Conservation (phyloP, 2,888 invertebrate genomes). For the Acheta domesticus region DNA sequence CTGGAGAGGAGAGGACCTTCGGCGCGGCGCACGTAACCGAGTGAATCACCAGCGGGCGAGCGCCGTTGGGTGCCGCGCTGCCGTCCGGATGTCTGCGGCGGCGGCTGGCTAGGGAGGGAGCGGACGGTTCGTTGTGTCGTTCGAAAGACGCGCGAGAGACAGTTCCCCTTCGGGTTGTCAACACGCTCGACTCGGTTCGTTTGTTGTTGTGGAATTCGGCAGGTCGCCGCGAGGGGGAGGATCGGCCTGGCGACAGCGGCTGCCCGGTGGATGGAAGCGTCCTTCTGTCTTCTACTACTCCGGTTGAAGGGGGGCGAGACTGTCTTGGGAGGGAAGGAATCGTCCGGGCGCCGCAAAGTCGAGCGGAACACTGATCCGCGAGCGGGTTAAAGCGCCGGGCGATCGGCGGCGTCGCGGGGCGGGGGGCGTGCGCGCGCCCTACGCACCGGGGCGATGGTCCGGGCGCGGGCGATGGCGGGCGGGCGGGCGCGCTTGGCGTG, state of each 20-base stretch:
- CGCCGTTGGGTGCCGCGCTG: too few species aligned
- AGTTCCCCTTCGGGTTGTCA: too few species aligned
- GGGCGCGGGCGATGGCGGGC: not conserved
- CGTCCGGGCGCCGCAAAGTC: not conserved
- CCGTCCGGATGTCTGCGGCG: too few species aligned
- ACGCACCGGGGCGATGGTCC: not conserved
- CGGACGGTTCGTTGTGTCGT: too few species aligned
- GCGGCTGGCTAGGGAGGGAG: too few species aligned
- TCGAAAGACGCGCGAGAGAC: not conserved
- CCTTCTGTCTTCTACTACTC: not conserved
- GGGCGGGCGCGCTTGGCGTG: slow-evolving; percentile 21
- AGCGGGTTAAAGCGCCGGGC: not conserved
- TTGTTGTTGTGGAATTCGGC: too few species aligned
- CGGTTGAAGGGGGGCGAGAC: not conserved
- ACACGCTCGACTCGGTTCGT: not conserved
- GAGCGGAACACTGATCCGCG: not conserved
- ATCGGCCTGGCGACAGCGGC: not conserved
- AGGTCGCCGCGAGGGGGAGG: not conserved
- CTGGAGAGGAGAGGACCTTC: too few species aligned
- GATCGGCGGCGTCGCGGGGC: not conserved
- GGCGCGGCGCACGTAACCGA: too few species aligned
- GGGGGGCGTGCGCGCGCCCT: not conserved
- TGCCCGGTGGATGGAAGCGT: not conserved
- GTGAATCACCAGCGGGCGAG: too few species aligned
- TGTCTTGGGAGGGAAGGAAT: not conserved